Conservation (phyloP, 1,140 invertebrate genomes). For the Teleopsis dalmanni region DNA sequence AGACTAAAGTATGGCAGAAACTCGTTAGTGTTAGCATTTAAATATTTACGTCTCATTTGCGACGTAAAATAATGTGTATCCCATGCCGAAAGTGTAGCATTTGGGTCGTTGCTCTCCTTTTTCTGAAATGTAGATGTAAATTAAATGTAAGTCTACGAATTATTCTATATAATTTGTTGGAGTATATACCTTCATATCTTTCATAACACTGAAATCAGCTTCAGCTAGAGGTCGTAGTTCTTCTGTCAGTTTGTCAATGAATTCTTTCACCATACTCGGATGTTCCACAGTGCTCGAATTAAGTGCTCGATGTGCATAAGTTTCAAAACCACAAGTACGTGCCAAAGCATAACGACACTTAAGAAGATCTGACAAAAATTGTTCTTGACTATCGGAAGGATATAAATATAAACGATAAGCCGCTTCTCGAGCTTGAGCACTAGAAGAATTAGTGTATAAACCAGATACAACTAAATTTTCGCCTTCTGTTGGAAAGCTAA, state of each 20-base stretch:
- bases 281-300: slow-evolving; percentile 79
- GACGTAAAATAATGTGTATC: slow-evolving; percentile 75
- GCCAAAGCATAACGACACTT: slow-evolving; percentile 69
- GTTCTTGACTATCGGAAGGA: slow-evolving; percentile 70
- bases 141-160: neutral
- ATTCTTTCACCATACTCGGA: slow-evolving; percentile 68
- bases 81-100: slow-evolving; percentile 61
- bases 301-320: slow-evolving; percentile 82
- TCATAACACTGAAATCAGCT: slow-evolving; percentile 66
- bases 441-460: slow-evolving; percentile 72
- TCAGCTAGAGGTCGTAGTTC: slow-evolving; percentile 57
- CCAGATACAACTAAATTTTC: slow-evolving; percentile 68
- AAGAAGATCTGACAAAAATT: slow-evolving; percentile 65
- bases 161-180: neutral
- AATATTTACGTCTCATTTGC: slow-evolving; percentile 61
- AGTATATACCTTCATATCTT: slow-evolving; percentile 57
- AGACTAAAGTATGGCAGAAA: slow-evolving; percentile 88
- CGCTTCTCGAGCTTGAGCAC: slow-evolving; percentile 73
- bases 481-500: slow-evolving; percentile 66
- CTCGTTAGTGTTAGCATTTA: slow-evolving; percentile 59
- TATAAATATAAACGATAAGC: slow-evolving; percentile 82
- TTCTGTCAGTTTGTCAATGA: slow-evolving; percentile 69
- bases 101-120: slow-evolving; percentile 18
- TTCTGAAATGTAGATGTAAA: slow-evolving; percentile 12
- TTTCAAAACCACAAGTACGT: slow-evolving; percentile 74